Conservation (phyloP, 2,113 vertebrate species). For the Nyctereutes procyonoides region DNA sequence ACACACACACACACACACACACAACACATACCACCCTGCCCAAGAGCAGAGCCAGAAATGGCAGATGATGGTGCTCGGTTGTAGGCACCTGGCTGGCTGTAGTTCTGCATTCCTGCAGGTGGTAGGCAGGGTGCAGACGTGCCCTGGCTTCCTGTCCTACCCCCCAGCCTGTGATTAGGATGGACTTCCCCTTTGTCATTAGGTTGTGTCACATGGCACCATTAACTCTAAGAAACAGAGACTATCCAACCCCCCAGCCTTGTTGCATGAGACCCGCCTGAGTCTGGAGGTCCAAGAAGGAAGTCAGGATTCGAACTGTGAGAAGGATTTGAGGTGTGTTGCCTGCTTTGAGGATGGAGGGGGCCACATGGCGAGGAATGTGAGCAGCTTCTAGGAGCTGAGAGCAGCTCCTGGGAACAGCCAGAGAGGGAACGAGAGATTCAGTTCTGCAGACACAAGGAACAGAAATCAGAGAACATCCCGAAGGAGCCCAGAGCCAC, state of each 20-base stretch:
- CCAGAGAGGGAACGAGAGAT: neutral
- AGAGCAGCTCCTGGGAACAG: accelerated
- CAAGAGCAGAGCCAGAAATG: neutral
- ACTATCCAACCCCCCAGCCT: neutral
- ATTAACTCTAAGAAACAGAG: neutral
- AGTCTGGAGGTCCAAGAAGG: neutral
- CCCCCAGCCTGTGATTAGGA: too few relatives aligned
- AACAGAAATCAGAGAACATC: neutral
- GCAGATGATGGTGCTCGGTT: too few relatives aligned
- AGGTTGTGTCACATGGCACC: neutral
- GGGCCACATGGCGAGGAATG: accelerated
- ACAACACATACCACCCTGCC: neutral
- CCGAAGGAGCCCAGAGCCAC: neutral
- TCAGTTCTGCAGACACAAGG: neutral
- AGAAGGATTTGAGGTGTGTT: neutral
- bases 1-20: neutral
- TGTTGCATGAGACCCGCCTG: neutral
- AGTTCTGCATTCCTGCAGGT: neutral
- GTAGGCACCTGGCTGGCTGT: neutral
- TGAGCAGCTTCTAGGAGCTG: neutral
- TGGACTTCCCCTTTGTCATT: neutral
- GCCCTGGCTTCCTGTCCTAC: accelerated
- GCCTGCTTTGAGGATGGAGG: neutral
- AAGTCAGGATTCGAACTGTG: neutral
- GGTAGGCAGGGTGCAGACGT: neutral